phyloP scores from a whole-genome alignment of 1,140 invertebrate species.

The Littorina saxatilis region DNA sequence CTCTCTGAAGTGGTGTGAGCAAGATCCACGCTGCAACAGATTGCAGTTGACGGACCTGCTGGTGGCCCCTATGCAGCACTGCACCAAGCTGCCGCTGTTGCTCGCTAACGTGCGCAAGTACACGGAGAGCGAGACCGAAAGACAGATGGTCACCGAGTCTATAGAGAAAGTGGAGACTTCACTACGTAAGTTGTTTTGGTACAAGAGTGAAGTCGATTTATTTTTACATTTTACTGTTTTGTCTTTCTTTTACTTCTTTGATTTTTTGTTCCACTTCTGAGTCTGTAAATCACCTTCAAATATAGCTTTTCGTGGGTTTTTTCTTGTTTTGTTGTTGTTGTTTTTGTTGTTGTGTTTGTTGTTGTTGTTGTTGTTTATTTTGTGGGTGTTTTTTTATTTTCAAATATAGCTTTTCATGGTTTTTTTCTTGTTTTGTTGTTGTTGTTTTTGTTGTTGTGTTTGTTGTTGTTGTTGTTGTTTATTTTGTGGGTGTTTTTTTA shows the following conservation, averaged over 20 bases:
- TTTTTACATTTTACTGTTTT: background rate
- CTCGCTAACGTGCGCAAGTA: conserved; percentile 80
- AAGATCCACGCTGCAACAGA: conserved; percentile 81
- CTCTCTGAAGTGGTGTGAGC: conserved; percentile 81
- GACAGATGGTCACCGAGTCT: conserved; percentile 78
- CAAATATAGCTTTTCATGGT: background rate
- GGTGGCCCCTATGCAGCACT: conserved; percentile 83
- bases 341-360: too few species aligned
- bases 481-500: too few species aligned
- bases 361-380: too few species aligned
- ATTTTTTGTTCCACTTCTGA: background rate
- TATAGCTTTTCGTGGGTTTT: background rate
- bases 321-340: too few species aligned
- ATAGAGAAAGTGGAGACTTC: conserved; percentile 82
- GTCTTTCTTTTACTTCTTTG: background rate
- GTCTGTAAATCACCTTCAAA: background rate
- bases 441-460: background rate
- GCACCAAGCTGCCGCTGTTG: conserved; percentile 83
- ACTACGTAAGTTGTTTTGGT: conserved; percentile 77
- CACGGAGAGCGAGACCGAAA: conserved; percentile 79
- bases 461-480: background rate
- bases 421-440: background rate
- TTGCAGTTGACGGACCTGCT: conserved; percentile 82
- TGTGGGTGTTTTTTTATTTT: background rate
- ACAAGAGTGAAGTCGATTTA: background rate